Evolutionary conservation across 2,113 vertebrate species (phyloP), one percentile per base, ranked within the genome.

Genomic region (Myrmecophaga tridactyla): DNA sequence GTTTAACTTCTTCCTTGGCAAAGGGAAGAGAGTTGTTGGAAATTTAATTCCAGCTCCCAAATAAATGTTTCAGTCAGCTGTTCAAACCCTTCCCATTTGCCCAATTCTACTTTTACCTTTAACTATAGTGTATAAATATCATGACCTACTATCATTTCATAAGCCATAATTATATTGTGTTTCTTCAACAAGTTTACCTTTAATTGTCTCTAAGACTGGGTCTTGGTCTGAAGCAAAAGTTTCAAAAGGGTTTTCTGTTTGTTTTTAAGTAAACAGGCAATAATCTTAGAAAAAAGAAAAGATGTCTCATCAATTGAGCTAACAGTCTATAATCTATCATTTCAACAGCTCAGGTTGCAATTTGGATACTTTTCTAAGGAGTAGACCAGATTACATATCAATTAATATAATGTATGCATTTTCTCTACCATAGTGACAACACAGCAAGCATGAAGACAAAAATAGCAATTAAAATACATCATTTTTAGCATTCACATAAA

Each of bases 281-380:
- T 70, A 84, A 67, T 56, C 39, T 72, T 72, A 87, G 53, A 27
- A 56, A 83, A 73, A 72, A 43, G 14, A 51, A 56, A 87, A 36
- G 29, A 72, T 46, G 4, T 89, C 51, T 88, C 15, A 86, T 80
- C 36, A 90, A 7, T 12, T 85, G 43, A 92, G 14, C 13, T 86
- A 88, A 43, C 77, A 88, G 90, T 88, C 29, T 12, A 34, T 76
- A 69, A 85, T 67, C 34, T 82, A 27, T 62, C 72, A 85, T 63
- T 97, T 63, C 27, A 93, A 86, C 6, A 84, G 41, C 72, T 95
- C 69, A 75, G 85, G 51, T 60, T 83, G 1, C 77, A 63, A 93
- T 76, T 84, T 96, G 90, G 21, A 43, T 81, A 89, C 46, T 86
- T 85, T 67, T 18, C 41, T 34, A 92, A 89, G 31, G 21, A 9